Evolutionary conservation across 2,113 vertebrate genomes (phyloP).

Genomic region (Monopterus albus): DNA sequence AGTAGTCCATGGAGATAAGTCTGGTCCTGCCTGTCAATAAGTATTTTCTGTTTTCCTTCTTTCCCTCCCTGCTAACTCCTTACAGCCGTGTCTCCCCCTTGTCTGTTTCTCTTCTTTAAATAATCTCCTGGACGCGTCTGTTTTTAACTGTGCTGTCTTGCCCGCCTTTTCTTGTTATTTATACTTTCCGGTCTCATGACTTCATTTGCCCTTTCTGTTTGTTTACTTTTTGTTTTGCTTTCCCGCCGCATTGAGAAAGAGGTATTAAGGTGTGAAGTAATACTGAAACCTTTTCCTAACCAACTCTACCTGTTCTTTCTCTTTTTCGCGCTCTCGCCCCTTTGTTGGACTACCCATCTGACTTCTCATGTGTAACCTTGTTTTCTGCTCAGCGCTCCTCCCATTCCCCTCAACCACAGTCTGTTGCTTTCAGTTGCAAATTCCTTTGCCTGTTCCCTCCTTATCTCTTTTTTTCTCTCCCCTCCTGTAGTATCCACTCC

Average conservation of each 20-base stretch:
- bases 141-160: constrained; percentile 34
- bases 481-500: constrained; percentile 27
- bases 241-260: constrained; percentile 18
- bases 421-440: constrained; percentile 65
- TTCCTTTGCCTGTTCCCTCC: constrained; percentile 66
- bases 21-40: constrained; percentile 63
- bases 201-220: constrained; percentile 19
- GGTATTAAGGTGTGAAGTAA: constrained; percentile 40
- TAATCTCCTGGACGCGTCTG: constrained; percentile 35
- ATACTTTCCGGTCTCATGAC: constrained; percentile 35
- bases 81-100: constrained; percentile 11
- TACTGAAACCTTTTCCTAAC: constrained; percentile 30
- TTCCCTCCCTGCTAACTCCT: constrained; percentile 13
- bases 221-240: constrained; percentile 45
- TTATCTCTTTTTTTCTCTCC: constrained; percentile 50
- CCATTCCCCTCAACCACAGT: constrained; percentile 60
- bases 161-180: constrained; percentile 24
- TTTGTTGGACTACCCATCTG: constrained; percentile 41
- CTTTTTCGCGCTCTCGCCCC: constrained; percentile 36
- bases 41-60: constrained; percentile 57
- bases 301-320: constrained; percentile 46
- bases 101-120: constrained; percentile 46
- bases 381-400: constrained; percentile 64
- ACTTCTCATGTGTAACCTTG: constrained; percentile 66
- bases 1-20: constrained; percentile 53